Evolutionary conservation across 2,113 vertebrate species (phyloP).

Genomic region (Oenanthe oenanthe): DNA sequence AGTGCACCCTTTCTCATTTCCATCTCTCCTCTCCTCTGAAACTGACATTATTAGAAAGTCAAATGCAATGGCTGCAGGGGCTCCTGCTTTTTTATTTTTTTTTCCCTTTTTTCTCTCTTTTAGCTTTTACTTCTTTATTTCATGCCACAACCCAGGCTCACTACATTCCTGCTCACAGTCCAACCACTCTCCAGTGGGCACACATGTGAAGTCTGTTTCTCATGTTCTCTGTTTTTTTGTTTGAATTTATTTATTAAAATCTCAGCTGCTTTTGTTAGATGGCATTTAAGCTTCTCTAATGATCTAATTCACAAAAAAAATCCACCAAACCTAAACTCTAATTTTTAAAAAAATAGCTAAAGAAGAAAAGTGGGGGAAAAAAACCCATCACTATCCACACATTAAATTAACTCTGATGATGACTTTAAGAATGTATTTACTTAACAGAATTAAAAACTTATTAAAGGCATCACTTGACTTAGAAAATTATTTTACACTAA

Average conservation of each 20-base stretch:
- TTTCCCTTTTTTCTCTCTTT: background rate
- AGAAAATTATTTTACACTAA: background rate
- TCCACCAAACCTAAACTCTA: too few species aligned
- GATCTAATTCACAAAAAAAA: background rate
- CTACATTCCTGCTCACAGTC: background rate
- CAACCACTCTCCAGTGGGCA: background rate
- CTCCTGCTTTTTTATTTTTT: background rate
- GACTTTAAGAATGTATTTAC: background rate
- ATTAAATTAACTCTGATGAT: background rate
- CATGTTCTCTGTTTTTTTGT: background rate
- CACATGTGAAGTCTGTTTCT: background rate
- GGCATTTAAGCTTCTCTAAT: background rate
- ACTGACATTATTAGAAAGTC: constrained; percentile 58
- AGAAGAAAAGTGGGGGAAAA: background rate
- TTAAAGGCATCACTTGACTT: background rate
- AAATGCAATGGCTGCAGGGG: background rate
- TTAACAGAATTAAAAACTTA: background rate
- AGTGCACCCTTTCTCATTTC: constrained; percentile 48
- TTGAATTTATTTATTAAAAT: background rate
- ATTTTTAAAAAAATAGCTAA: background rate
- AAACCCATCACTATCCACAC: background rate
- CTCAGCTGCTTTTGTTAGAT: background rate
- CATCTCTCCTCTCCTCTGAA: constrained; percentile 23
- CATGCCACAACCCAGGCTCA: background rate
- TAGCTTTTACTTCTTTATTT: background rate